Base-by-base conservation (phyloP, 2,113 vertebrate species). In the Formicarius rufipectus region DNA sequence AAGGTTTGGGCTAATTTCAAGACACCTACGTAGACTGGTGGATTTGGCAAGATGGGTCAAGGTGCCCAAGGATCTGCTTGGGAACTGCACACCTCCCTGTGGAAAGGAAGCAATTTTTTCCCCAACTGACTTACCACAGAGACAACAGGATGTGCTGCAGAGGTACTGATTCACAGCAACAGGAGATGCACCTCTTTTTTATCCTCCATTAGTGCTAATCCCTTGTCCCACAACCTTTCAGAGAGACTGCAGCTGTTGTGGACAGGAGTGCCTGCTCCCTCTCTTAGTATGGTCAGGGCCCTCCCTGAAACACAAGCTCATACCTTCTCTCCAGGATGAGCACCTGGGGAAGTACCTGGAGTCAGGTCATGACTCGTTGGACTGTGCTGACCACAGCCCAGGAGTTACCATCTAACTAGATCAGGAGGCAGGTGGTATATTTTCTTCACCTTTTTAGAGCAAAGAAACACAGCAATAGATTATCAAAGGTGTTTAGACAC, bases 261-360 rank as follows among this genome's bases (percentile, higher is more conserved):
- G 80, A 95, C 64, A 81, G 33, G 39, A 9, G 60, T 89, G 64
- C 44, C 83, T 81, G 64, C 55, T 93, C 30, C 55, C 21, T 71
- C 50, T 77, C 47, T 68, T 55, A 30, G 50, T 86, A 82, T 67
- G 89, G 69, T 89, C 52, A 92, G 68, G 52, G 56, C 60, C 27
- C 64, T 93, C 64, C 83, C 72, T 71, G 64, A 67, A 92, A 72
- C 24, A 37, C 47, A 59, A 35, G 18, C 33, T 92, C 30, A 66
- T 28, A 22, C 52, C 67, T 90, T 55, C 30, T 75, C 47, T 95
- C 68, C 83, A 71, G 53, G 11, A 33, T 72, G 64, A 90, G 80
- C 47, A 84, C 35, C 64, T 75, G 89, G 94, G 85, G 80, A 95
- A 95, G 95, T 87, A 95, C 93, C 95, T 90, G 83, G 60, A 96